These are phyloP conservation scores for Dicyrtomina minuta DNA, from an alignment of 2,888 invertebrate species.

Conservation along the genomic window DNA sequence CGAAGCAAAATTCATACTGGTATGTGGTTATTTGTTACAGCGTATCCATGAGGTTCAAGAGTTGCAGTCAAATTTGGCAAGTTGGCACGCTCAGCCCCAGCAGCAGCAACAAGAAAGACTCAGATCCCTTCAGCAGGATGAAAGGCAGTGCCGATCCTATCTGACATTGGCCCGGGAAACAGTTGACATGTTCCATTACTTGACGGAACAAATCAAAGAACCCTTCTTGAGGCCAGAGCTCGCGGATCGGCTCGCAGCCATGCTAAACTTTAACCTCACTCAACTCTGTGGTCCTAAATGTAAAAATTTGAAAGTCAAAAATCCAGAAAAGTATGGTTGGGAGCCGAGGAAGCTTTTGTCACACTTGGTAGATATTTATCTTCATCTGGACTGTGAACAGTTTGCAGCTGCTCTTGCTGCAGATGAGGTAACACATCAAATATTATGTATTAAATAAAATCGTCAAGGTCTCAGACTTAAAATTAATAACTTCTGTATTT, in stretches of 20 bases:
- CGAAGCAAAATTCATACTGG: too few species aligned
- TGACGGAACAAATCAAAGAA: conserved; percentile 90
- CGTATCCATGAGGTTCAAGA: conserved; percentile 76
- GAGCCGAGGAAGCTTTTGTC: conserved; percentile 88
- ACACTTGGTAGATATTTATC: conserved; percentile 93
- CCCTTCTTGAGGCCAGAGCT: conserved; percentile 92
- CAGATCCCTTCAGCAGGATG: conserved; percentile 78
- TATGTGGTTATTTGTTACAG: conserved; percentile 45
- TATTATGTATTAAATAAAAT: neutral
- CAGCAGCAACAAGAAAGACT: conserved; percentile 74
- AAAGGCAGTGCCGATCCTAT: conserved; percentile 85
- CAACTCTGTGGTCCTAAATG: conserved; percentile 96
- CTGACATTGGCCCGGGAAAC: conserved; percentile 91
- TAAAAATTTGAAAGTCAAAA: conserved; percentile 83
- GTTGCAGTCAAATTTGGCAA: conserved; percentile 69
- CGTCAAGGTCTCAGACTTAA: neutral
- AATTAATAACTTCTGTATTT: conserved; percentile 50
- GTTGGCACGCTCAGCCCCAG: conserved; percentile 67
- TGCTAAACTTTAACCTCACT: conserved; percentile 97
- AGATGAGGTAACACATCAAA: conserved; percentile 76
- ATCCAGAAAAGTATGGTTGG: conserved; percentile 95
- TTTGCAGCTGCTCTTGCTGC: conserved; percentile 90
- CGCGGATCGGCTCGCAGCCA: conserved; percentile 90
- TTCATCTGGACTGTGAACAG: conserved; percentile 88
- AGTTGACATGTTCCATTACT: conserved; percentile 96